Evolutionary conservation across 1,140 invertebrate species (phyloP).

Genomic region (Drosophila arizonae): DNA sequence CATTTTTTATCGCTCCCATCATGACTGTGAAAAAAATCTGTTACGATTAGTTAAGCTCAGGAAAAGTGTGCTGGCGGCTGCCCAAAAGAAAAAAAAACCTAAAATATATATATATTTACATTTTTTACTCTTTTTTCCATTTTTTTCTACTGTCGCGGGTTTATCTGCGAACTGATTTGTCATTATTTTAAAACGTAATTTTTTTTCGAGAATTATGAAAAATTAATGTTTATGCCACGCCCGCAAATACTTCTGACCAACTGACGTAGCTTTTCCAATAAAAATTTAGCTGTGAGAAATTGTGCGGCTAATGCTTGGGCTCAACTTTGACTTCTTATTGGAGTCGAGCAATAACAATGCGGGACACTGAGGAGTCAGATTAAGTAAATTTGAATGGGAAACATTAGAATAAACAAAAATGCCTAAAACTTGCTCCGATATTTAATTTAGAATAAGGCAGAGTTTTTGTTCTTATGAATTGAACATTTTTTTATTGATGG

Average conservation of each 20-base stretch:
- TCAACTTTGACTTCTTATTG: constrained; percentile 7
- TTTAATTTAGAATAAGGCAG: too few species aligned
- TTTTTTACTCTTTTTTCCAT: constrained; percentile 33
- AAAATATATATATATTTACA: constrained; percentile 47
- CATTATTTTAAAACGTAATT: constrained; percentile 77
- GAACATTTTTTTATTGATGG: too few species aligned
- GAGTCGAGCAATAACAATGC: not conserved
- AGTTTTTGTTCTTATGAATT: too few species aligned
- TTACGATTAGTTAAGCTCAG: constrained; percentile 79
- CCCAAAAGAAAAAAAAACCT: constrained; percentile 44
- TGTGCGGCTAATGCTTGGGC: constrained; percentile 9
- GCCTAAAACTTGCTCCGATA: too few species aligned
- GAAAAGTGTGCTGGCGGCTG: constrained; percentile 48
- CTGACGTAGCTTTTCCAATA: constrained; percentile 29
- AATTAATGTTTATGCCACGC: constrained; percentile 47
- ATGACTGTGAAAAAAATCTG: constrained; percentile 75
- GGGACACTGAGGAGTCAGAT: too few species aligned
- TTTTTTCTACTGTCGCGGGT: constrained; percentile 30
- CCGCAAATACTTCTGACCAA: constrained; percentile 27
- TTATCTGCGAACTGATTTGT: constrained; percentile 82
- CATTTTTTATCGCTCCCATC: constrained; percentile 15
- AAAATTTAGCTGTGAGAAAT: constrained; percentile 31
- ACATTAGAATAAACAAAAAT: not conserved
- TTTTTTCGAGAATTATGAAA: constrained; percentile 51
- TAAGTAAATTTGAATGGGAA: not conserved